Percentiles rank a stretch among this genome's conserved stretches.
These are phyloP conservation scores for Centroberyx gerrardi DNA, from an alignment of 2,797 vertebrate species.

Conservation along the genomic window DNA sequence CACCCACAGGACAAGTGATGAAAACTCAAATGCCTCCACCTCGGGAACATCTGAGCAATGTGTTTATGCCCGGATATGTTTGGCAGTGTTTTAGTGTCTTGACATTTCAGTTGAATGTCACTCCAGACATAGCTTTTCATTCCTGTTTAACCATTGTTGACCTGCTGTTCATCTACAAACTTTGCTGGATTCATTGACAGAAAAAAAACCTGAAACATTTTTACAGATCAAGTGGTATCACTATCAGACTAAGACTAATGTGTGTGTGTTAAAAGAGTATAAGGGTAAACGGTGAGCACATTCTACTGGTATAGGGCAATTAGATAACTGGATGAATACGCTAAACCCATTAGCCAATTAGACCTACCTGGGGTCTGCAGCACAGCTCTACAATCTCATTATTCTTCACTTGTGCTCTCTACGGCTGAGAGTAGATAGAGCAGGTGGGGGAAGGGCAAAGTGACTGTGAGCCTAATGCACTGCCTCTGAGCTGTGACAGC, in stretches of 20 bases:
- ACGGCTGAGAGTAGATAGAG: slow-evolving; percentile 9
- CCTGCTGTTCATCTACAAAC: background rate
- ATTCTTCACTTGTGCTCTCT: slow-evolving; percentile 42
- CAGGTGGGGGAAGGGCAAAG: slow-evolving; percentile 52
- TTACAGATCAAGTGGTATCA: slow-evolving; percentile 8
- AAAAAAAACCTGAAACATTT: background rate
- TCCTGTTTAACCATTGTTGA: background rate
- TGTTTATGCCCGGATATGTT: background rate
- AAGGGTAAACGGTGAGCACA: background rate
- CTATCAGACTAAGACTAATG: background rate
- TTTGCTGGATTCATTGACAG: background rate
- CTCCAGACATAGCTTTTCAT: background rate
- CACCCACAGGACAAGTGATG: background rate
- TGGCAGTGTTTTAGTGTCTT: slow-evolving; percentile 7
- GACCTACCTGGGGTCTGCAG: slow-evolving; percentile 50
- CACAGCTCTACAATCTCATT: slow-evolving; percentile 64
- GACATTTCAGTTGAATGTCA: slow-evolving; percentile 35
- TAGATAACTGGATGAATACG: slow-evolving; percentile 21
- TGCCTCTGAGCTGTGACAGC: slow-evolving; percentile 9
- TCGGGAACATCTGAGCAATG: background rate
- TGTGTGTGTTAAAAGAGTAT: background rate
- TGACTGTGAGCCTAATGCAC: slow-evolving; percentile 15
- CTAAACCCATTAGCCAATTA: slow-evolving; percentile 67
- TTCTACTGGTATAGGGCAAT: slow-evolving; percentile 15
- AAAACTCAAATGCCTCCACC: background rate